These are phyloP conservation scores for Patella ulyssiponensis DNA, from an alignment of 2,888 invertebrate species.

Conservation along the genomic window DNA sequence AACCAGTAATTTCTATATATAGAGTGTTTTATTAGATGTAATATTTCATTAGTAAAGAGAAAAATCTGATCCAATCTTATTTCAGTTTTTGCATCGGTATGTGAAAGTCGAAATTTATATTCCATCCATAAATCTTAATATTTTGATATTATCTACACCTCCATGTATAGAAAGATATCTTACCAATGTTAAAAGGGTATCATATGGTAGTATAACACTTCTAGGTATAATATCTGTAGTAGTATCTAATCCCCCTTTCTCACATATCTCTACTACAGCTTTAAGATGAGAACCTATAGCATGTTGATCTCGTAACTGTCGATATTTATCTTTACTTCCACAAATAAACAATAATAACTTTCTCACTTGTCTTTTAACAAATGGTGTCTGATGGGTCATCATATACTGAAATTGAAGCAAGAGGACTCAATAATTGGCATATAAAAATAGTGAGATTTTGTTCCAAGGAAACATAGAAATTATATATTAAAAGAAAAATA, in stretches of 20 bases:
- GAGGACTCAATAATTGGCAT: too few species aligned
- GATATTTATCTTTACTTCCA: conserved; percentile 95
- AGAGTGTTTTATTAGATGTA: too few species aligned
- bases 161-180: conserved; percentile 24
- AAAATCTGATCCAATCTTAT: too few species aligned
- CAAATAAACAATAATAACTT: conserved; percentile 93
- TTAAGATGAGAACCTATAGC: conserved; percentile 88
- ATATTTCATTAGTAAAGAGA: too few species aligned
- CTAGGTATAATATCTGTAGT: conserved; percentile 47
- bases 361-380: conserved; percentile 85
- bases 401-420: conserved; percentile 77
- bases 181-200: conserved; percentile 87
- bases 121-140: too few species aligned
- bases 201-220: conserved; percentile 81
- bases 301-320: conserved; percentile 93
- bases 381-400: conserved; percentile 94
- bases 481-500: too few species aligned
- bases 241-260: conserved; percentile 56
- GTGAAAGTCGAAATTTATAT: too few species aligned
- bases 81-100: too few species aligned
- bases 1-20: too few species aligned
- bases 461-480: too few species aligned
- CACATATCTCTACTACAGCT: conserved; percentile 66
- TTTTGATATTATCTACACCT: too few species aligned
- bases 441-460: too few species aligned